Conservation (phyloP, 2,113 vertebrate genomes). For the Ammodytes dubius region DNA sequence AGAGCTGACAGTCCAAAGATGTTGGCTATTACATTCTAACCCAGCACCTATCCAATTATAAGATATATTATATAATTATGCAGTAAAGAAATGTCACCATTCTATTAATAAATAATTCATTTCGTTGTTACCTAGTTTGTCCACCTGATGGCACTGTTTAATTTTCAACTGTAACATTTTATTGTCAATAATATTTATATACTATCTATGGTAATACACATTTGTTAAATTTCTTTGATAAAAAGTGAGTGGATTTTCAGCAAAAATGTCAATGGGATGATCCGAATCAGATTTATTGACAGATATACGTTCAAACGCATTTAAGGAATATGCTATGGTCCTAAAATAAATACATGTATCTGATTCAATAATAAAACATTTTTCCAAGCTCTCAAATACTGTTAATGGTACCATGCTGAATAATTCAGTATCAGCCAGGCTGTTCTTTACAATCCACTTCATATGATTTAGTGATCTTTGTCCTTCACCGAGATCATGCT, state of each 20-base stretch:
- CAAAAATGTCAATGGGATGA: background rate
- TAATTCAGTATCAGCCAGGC: background rate
- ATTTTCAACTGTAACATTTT: background rate
- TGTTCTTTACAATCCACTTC: background rate
- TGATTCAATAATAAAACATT: background rate
- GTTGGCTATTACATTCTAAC: background rate
- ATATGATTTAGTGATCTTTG: background rate
- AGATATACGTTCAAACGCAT: too few species aligned
- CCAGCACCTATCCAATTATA: background rate
- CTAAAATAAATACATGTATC: too few species aligned
- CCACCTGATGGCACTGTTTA: background rate
- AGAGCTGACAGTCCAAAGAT: background rate
- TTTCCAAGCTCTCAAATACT: background rate
- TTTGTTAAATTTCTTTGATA: background rate
- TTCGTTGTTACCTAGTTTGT: background rate
- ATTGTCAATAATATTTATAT: too few species aligned
- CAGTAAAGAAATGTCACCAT: background rate
- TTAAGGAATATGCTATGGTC: too few species aligned
- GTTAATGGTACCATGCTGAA: background rate
- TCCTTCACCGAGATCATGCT: constrained; percentile 3
- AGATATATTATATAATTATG: background rate
- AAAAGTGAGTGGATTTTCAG: background rate
- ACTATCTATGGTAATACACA: too few species aligned
- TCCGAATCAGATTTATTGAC: too few species aligned
- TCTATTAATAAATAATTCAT: background rate